phyloP scores from a whole-genome alignment of 2,888 invertebrate species.

The Cyrtodaria siliqua region DNA sequence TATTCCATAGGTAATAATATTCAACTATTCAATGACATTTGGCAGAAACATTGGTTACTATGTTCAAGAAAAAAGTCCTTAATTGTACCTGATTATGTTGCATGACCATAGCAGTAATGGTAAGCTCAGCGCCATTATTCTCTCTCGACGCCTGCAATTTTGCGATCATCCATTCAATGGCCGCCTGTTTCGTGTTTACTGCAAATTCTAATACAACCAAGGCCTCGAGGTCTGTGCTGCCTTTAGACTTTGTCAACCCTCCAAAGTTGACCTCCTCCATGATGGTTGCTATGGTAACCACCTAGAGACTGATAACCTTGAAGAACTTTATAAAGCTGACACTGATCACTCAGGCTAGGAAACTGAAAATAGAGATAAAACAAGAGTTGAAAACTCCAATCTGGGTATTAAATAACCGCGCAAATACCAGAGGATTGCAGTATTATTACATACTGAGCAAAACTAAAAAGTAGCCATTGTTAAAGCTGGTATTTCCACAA shows the following conservation, averaged over 20 bases:
- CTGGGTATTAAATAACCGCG: no score
- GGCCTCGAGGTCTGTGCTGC: slow-evolving; percentile 66
- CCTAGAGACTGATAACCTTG: no score
- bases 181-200: slow-evolving; percentile 69
- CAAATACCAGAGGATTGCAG: no score
- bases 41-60: no score
- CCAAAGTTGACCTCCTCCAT: slow-evolving; percentile 48
- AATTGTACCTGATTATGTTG: slow-evolving; percentile 79
- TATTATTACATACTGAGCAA: no score
- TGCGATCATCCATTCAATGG: slow-evolving; percentile 81
- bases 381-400: no score
- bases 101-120: slow-evolving; percentile 73
- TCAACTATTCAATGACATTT: no score
- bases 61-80: no score
- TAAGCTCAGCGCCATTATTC: slow-evolving; percentile 79
- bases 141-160: slow-evolving; percentile 74
- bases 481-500: no score
- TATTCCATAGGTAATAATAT: no score
- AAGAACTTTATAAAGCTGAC: not conserved
- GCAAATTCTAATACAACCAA: slow-evolving; percentile 82
- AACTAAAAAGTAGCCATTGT: no score
- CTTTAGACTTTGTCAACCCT: not conserved
- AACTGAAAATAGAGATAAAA: not conserved
- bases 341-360: not conserved
- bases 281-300: not conserved